Evolutionary conservation across 1,140 invertebrate species (phyloP).

Genomic region (Atta cephalotes): DNA sequence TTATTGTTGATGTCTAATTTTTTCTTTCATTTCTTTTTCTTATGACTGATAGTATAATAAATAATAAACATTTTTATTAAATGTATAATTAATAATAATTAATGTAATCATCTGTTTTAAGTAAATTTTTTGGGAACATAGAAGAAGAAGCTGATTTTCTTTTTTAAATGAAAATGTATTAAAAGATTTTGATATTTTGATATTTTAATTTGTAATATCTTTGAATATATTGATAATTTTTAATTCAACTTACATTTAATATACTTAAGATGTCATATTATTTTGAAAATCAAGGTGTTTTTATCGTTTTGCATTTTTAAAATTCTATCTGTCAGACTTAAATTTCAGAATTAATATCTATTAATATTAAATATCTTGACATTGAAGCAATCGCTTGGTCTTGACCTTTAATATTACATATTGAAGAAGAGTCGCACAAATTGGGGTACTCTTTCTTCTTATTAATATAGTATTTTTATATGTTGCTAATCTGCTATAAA

Average conservation of each 20-base stretch:
- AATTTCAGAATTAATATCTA: conserved; percentile 12
- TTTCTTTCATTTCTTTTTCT: not conserved
- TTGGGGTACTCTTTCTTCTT: not conserved
- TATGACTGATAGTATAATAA: not conserved
- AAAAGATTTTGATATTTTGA: not conserved
- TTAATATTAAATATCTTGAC: not conserved
- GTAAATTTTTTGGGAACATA: not conserved
- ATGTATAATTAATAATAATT: not conserved
- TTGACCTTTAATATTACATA: conserved; percentile 20
- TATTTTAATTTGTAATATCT: not conserved
- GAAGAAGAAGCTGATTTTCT: not conserved
- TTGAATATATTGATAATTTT: not conserved
- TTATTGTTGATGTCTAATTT: conserved; percentile 4
- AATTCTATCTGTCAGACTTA: not conserved
- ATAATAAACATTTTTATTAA: conserved; percentile 7
- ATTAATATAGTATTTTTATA: not conserved
- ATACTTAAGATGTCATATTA: not conserved
- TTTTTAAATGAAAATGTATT: not conserved
- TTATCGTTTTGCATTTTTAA: not conserved
- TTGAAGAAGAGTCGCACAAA: not conserved
- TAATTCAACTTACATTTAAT: not conserved
- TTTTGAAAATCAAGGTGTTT: not conserved
- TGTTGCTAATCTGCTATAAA: not conserved
- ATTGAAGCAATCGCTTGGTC: conserved; percentile 13
- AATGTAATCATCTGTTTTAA: not conserved